Evolutionary conservation across 2,113 vertebrate species (phyloP).

Genomic region (Tupaia chinensis): DNA sequence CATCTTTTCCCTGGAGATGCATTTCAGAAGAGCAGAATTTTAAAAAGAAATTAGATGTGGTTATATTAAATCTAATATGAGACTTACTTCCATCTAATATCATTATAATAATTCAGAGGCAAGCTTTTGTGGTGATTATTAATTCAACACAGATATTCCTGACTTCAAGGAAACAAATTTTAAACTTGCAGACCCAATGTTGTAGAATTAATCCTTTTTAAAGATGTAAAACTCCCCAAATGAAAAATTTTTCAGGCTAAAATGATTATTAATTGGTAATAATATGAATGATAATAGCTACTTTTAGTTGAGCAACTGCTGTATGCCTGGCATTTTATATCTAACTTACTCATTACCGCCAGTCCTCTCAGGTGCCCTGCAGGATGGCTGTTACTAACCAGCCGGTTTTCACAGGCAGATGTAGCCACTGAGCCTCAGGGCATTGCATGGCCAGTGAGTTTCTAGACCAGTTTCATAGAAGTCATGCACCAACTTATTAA

Average conservation of each 20-base stretch:
- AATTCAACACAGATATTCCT: not conserved
- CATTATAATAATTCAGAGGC: not conserved
- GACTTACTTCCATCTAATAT: not conserved
- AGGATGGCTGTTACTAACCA: not conserved
- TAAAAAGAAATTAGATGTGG: conserved; percentile 2
- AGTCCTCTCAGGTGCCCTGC: not conserved
- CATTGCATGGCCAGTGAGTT: not conserved
- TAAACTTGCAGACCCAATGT: not conserved
- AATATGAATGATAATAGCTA: no score
- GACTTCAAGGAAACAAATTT: not conserved
- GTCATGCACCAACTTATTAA: not conserved
- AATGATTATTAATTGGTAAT: not conserved
- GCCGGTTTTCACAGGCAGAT: not conserved
- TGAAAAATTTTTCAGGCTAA: not conserved
- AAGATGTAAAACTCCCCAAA: not conserved
- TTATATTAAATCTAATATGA: not conserved
- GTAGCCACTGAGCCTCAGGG: not conserved
- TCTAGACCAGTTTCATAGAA: not conserved
- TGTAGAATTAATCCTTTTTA: not conserved
- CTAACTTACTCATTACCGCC: not conserved
- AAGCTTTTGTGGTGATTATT: not conserved
- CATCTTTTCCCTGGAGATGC: not conserved
- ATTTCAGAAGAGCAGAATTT: conserved; percentile 33
- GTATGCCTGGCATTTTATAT: not conserved
- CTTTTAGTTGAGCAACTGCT: not conserved